Evolutionary conservation across 2,797 vertebrate species (phyloP).

Genomic region (Pantherophis alleghaniensis): DNA sequence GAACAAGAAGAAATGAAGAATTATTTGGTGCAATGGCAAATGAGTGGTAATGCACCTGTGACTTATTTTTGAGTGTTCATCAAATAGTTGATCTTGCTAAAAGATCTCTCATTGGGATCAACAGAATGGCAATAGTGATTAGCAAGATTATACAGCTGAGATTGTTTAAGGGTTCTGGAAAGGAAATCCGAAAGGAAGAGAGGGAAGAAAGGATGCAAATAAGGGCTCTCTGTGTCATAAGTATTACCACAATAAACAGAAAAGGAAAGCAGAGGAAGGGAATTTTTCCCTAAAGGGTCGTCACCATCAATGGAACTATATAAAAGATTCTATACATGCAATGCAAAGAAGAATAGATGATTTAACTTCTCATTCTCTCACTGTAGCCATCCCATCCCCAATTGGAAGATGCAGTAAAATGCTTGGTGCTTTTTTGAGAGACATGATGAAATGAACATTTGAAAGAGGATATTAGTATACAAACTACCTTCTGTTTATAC

Average conservation of each 20-base stretch:
- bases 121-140: neutral
- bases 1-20: neutral
- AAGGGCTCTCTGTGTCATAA: neutral
- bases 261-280: neutral
- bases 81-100: neutral
- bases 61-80: neutral
- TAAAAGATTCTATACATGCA: neutral
- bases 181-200: neutral
- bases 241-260: neutral
- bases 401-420: neutral
- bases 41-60: neutral
- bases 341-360: neutral
- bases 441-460: neutral
- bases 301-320: neutral
- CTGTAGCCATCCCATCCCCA: neutral
- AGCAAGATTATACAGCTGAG: neutral
- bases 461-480: neutral
- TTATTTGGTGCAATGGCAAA: neutral
- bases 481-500: neutral
- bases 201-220: neutral
- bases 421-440: neutral
- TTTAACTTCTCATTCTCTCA: neutral
- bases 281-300: neutral
- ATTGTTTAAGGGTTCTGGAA: neutral
- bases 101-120: neutral